Evolutionary conservation across 2,797 vertebrate species (phyloP).

Genomic region (Epinephelus awoara): DNA sequence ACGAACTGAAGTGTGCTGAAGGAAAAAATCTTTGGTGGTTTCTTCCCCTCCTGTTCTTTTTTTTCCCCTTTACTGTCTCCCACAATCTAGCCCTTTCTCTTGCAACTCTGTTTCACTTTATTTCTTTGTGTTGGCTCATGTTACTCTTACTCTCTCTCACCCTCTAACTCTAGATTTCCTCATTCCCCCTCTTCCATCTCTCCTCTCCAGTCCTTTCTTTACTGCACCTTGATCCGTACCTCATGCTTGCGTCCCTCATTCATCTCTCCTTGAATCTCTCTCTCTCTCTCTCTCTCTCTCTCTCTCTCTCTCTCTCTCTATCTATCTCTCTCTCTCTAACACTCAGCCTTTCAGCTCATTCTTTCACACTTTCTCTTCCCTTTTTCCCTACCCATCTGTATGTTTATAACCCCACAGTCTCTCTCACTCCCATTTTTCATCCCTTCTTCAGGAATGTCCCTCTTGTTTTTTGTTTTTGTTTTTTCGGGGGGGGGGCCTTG

Average conservation of each 20-base stretch:
- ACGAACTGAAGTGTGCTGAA: conserved; percentile 28
- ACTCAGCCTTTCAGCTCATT: conserved; percentile 26
- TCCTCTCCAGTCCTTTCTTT: conserved; percentile 5
- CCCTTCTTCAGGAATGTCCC: conserved; percentile 46
- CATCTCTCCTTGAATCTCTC: neutral
- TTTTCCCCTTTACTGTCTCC: conserved; percentile 23
- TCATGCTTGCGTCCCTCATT: conserved; percentile 6
- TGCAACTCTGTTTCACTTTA: conserved; percentile 60
- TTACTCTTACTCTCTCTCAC: conserved; percentile 18
- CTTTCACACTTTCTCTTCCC: neutral
- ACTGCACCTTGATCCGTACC: conserved; percentile 9
- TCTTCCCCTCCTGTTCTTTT: neutral
- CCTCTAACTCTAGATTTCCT: conserved; percentile 1
- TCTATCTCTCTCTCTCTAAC: neutral
- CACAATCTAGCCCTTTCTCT: conserved; percentile 30
- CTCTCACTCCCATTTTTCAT: conserved; percentile 41
- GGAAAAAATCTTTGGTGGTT: conserved; percentile 16
- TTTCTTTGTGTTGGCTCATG: conserved; percentile 68
- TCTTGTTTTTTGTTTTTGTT: conserved; percentile 28
- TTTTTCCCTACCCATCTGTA: conserved; percentile 11
- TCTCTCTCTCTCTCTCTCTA: too few relatives aligned
- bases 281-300: too few relatives aligned
- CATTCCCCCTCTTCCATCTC: conserved; percentile 7
- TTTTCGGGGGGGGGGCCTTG: neutral
- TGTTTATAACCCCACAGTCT: conserved; percentile 24